Evolutionary conservation across 2,113 vertebrate genomes (phyloP).

Genomic region (Cyprinus carpio): DNA sequence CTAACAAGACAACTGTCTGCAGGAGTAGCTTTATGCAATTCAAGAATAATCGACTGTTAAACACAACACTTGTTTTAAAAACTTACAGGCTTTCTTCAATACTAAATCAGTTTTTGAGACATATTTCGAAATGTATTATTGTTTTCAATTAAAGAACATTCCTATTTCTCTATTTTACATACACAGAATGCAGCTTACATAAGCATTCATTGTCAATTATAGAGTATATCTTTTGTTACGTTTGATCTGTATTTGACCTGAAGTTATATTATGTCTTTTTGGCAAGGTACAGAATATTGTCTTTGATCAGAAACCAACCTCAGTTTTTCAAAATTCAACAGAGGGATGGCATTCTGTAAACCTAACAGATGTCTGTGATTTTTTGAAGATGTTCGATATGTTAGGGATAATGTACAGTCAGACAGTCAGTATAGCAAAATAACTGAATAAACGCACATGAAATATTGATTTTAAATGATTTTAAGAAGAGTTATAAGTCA

Average conservation of each 20-base stretch:
- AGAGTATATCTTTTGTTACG: neutral
- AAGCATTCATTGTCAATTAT: neutral
- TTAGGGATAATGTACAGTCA: neutral
- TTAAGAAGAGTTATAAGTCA: neutral
- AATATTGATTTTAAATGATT: neutral
- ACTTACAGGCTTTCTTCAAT: neutral
- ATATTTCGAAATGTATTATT: neutral
- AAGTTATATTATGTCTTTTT: slow-evolving; percentile 1
- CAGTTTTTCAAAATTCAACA: neutral
- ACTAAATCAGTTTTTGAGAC: neutral
- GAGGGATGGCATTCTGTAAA: neutral
- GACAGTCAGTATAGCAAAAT: neutral
- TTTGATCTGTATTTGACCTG: slow-evolving; percentile 11
- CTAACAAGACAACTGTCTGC: neutral
- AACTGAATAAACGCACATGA: neutral
- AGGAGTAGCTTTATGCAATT: neutral
- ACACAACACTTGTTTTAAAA: neutral
- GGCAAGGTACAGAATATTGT: slow-evolving; percentile 4
- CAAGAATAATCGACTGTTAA: neutral
- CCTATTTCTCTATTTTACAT: slow-evolving; percentile 1
- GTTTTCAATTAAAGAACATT: neutral
- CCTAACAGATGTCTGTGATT: slow-evolving; percentile 13
- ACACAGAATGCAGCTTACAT: neutral
- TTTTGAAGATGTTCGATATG: slow-evolving; percentile 15
- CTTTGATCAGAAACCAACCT: slow-evolving; percentile 32